Evolutionary conservation across 2,113 vertebrate species (phyloP), one percentile per base, ranked within the genome.

Genomic region (Chionomys nivalis): DNA sequence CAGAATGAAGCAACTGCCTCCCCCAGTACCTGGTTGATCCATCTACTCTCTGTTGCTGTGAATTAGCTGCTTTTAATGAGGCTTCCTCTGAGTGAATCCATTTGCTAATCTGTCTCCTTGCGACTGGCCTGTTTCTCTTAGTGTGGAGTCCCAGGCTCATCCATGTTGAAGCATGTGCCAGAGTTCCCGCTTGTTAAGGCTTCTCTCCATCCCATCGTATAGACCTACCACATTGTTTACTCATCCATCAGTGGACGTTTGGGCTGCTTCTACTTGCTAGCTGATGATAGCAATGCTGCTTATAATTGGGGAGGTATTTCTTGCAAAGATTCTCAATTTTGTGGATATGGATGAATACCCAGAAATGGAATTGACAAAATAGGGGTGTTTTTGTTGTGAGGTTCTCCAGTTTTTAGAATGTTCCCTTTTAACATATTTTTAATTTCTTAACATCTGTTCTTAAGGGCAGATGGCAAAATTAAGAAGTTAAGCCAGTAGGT

Each of bases 401-500:
- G 94, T 88, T 47, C 28, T 76, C 36, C 28, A 73, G 5, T 87
- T 78, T 82, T 83, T 39, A 39, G 63, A 58, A 78, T 94, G 90
- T 86, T 63, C 31, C 66, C 76, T 7, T 52, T 90, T 87, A 92
- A 94, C 93, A 47, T 94, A 85, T 63, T 90, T 58, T 72, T 33
- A 73, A 47, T 93, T 89, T 93, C 39, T 93, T 65, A 89, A 61
- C 42, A 72, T 81, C 13, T 6, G 76, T 16, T 82, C 28, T 87
- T 91, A 89, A 82, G 14, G 78, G 44, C 86, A 75, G 44, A 94
- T 85, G 93, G 55, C 73, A 94, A 44, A 78, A 66, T 89, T 85
- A 87, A 87, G n/a, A 91, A 82, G n/a, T 92, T 75, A 94, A 79
- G 85, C 76, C 87, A 92, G 12, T 81, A 79, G 87, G 44, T 92